Evolutionary conservation across 1,140 invertebrate genomes (phyloP).

Genomic region (Thrips palmi): DNA sequence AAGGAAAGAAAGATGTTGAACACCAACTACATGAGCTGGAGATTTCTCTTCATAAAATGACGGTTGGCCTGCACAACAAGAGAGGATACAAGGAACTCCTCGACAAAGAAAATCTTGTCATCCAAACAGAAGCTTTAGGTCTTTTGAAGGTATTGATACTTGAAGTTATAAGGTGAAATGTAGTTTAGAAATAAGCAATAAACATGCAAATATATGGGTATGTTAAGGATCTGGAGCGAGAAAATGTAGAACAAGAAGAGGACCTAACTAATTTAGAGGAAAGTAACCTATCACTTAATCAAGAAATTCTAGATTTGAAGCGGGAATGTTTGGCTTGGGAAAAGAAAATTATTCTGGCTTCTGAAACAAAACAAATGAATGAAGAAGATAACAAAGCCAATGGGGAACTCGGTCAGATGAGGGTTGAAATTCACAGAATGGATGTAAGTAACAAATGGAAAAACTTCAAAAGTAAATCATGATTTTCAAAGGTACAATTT

Average conservation of each 20-base stretch:
- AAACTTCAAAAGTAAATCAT: not conserved
- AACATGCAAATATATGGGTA: not conserved
- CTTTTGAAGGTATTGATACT: conserved; percentile 28
- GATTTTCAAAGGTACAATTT: conserved; percentile 1
- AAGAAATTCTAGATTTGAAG: conserved; percentile 39
- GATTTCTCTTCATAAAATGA: too few species aligned
- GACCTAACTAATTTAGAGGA: conserved; percentile 32
- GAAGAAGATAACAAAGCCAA: conserved; percentile 39
- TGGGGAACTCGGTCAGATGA: conserved; percentile 53
- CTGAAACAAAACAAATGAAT: conserved; percentile 44
- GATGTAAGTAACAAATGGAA: conserved; percentile 28
- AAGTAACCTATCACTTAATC: conserved; percentile 39
- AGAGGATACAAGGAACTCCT: conserved; percentile 34
- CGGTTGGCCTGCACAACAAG: too few species aligned
- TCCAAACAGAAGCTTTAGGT: conserved; percentile 32
- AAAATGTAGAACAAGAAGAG: conserved; percentile 14
- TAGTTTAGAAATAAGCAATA: conserved; percentile 9
- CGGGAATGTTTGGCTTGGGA: conserved; percentile 57
- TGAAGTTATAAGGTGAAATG: too few species aligned
- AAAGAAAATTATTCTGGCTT: conserved; percentile 50
- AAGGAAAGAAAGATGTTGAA: conserved; percentile 33
- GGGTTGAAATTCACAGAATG: conserved; percentile 66
- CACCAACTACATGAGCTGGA: conserved; percentile 34
- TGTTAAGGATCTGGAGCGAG: conserved; percentile 3
- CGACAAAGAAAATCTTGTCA: conserved; percentile 35